Evolutionary conservation across 2,888 invertebrate species (phyloP), one percentile per base, ranked within the genome.

Genomic region (Hypolimnas misippus): DNA sequence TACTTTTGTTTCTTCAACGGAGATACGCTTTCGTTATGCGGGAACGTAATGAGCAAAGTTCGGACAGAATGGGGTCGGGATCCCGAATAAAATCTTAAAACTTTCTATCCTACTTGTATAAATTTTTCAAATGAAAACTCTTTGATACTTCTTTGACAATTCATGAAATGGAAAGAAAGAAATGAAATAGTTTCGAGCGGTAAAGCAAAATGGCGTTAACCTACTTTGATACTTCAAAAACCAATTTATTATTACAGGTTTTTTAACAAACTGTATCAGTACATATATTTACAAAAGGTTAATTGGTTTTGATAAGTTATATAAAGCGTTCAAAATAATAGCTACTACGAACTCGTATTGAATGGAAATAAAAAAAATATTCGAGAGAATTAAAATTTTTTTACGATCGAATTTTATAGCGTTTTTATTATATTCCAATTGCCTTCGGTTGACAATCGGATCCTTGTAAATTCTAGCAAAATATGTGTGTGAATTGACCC

Each of bases 341-440:
- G n/a, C n/a, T 51, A 52, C 51, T 57, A 33, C 46, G 19, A 55
- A 44, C 50, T 44, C 42, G 40, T 76, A 76, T 75, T 75, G 75
- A 71, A 73, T 73, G 69, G 57, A 67, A 63, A 73, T 79, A 83
- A 83, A 82, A 81, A 83, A 40, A 46, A 46, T 21, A 81, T 79
- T 77, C 82, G 78, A 72, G 74, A 59, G 51, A 59, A 31, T 49
- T 57, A 31, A 51, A 54, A 38, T n/a, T n/a, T 58, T 86, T 91
- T 92, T 90, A 92, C 88, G 91, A 89, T 75, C 79, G 67, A 73
- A 79, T 78, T 89, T 90, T 90, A 92, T 85, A 82, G 84, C 76
- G 73, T 85, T 89, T 91, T 90, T 90, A 92, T 88, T 79, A 75
- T 69, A 84, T 86, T 84, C 73, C 88, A 87, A 91, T 91, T 87